Percentiles rank a stretch among this genome's conserved stretches.
These are phyloP conservation scores for Sipha maydis DNA, from an alignment of 2,888 invertebrate genomes.

Conservation along the genomic window DNA sequence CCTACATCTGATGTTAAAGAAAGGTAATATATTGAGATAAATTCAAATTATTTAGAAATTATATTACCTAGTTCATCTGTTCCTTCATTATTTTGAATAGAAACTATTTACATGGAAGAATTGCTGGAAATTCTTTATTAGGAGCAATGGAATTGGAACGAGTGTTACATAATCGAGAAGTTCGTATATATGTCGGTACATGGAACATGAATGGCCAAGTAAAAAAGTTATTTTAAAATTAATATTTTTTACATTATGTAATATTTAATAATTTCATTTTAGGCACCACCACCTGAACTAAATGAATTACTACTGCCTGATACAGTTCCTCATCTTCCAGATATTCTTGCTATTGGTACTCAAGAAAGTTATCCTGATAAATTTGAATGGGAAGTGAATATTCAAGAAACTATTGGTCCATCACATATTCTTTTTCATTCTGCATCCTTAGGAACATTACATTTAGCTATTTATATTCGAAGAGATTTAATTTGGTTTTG, in stretches of 20 bases:
- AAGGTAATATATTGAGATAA: constrained; percentile 70
- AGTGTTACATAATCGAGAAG: constrained; percentile 85
- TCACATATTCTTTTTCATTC: constrained; percentile 92
- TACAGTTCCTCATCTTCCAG: constrained; percentile 85
- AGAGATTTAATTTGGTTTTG: constrained; percentile 96
- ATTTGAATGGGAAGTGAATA: constrained; percentile 86
- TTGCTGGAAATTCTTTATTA: constrained; percentile 83
- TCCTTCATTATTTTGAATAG: constrained; percentile 48
- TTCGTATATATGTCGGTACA: constrained; percentile 84
- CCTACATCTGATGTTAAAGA: constrained; percentile 84
- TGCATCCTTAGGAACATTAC: constrained; percentile 83
- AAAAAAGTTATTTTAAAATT: constrained; percentile 65
- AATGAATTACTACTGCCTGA: constrained; percentile 91
- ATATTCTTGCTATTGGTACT: constrained; percentile 91
- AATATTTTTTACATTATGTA: not conserved
- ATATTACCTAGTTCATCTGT: not conserved
- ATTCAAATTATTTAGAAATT: not conserved
- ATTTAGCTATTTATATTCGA: constrained; percentile 86
- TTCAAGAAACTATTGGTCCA: constrained; percentile 94
- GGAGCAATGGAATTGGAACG: constrained; percentile 87
- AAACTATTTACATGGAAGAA: constrained; percentile 82
- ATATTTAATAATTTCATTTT: constrained; percentile 63
- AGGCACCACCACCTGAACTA: constrained; percentile 74
- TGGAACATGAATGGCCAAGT: constrained; percentile 99
- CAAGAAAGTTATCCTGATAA: constrained; percentile 92